These are phyloP conservation scores for Littorina saxatilis DNA, from an alignment of 1,140 invertebrate species.

Conservation along the genomic window DNA sequence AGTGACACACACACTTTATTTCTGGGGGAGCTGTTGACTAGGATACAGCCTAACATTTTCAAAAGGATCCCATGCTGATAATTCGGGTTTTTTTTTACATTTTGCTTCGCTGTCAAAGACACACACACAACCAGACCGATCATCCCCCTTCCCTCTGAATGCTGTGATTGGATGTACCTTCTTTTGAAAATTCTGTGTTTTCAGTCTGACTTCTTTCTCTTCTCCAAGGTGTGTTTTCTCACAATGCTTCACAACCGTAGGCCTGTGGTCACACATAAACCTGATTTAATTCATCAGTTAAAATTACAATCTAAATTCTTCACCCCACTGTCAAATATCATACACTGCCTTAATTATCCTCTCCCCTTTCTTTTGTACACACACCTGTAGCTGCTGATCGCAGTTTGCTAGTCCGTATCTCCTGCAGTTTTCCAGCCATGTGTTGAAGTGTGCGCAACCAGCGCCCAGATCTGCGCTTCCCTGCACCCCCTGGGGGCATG, in stretches of 20 bases:
- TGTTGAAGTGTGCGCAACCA: conserved; percentile 58
- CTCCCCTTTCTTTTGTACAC: too few species aligned
- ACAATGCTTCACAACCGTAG: too few species aligned
- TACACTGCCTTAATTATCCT: too few species aligned
- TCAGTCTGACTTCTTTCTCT: too few species aligned
- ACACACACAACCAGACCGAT: background rate
- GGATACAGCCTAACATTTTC: background rate
- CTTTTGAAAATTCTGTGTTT: too few species aligned
- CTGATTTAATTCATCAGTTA: too few species aligned
- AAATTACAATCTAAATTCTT: too few species aligned
- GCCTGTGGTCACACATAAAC: too few species aligned
- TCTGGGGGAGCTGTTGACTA: background rate
- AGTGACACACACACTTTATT: background rate
- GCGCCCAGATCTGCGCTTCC: conserved; percentile 45
- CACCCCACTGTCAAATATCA: too few species aligned
- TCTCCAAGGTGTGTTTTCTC: too few species aligned
- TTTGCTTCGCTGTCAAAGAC: background rate
- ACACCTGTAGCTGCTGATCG: conserved; percentile 53
- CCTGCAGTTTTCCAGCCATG: conserved; percentile 68
- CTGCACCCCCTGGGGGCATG: conserved; percentile 68
- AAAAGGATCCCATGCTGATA: background rate
- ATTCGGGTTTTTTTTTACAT: background rate
- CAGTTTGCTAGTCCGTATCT: conserved; percentile 65
- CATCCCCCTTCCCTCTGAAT: too few species aligned
- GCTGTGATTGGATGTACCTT: too few species aligned